A percentile compares a stretch with the other conserved stretches of the same genome.
phyloP scores from a whole-genome alignment of 2,888 invertebrate genomes.

The Pollenia labialis region DNA sequence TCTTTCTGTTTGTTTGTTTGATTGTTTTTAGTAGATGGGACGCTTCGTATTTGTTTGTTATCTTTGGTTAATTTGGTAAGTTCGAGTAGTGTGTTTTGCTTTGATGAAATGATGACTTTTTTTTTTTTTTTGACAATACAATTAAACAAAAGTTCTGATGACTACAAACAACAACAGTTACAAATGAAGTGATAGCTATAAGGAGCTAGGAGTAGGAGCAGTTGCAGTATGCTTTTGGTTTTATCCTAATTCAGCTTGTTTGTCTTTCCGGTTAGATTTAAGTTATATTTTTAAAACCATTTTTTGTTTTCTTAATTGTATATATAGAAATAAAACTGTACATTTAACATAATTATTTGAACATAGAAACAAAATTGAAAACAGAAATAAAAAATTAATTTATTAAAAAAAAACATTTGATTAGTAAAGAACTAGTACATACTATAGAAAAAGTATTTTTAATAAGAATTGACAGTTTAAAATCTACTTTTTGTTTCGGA shows the following conservation, averaged over 20 bases:
- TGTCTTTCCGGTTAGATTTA: slow-evolving; percentile 64
- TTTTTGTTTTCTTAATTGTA: slow-evolving; percentile 22
- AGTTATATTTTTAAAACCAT: slow-evolving; percentile 33
- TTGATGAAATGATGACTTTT: slow-evolving; percentile 67
- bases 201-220: slow-evolving; percentile 56
- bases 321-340: slow-evolving; percentile 48
- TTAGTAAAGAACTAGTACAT: slow-evolving; percentile 4
- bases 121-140: slow-evolving; percentile 54
- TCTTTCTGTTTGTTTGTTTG: slow-evolving; percentile 40
- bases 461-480: slow-evolving; percentile 6
- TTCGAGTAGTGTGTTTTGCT: slow-evolving; percentile 56
- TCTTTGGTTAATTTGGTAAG: slow-evolving; percentile 56
- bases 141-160: slow-evolving; percentile 67
- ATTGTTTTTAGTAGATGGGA: slow-evolving; percentile 60
- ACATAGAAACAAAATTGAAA: slow-evolving; percentile 34
- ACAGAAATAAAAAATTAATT: slow-evolving; percentile 7
- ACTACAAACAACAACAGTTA: slow-evolving; percentile 62
- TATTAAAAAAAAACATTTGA: not conserved
- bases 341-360: slow-evolving; percentile 54
- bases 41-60: slow-evolving; percentile 48
- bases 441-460: slow-evolving; percentile 18
- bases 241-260: slow-evolving; percentile 66
- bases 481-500: not conserved
- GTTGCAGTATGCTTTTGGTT: slow-evolving; percentile 59
- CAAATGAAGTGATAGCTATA: slow-evolving; percentile 66